Base-by-base conservation (phyloP, 1,140 invertebrate genomes). In the Drosophila ficusphila region DNA sequence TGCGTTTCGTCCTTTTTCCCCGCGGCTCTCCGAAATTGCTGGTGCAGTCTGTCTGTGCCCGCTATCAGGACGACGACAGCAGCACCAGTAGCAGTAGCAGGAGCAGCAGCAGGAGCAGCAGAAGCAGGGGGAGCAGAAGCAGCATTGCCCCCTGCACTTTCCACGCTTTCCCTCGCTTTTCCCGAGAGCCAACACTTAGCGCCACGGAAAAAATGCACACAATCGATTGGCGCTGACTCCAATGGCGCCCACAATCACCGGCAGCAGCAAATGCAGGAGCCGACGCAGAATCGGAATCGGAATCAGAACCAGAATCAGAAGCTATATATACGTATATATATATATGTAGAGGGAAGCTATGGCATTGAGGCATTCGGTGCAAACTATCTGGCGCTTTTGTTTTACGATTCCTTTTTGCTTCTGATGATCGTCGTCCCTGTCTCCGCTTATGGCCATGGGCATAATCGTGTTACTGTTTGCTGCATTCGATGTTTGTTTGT, bases 331-430 rank as follows among this genome's bases (percentile, higher is more conserved):
- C n/a, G n/a, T n/a, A n/a, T n/a, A n/a, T n/a, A n/a, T n/a, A n/a
- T n/a, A n/a, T n/a, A n/a, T n/a, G n/a, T n/a, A n/a, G n/a, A n/a
- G n/a, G n/a, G n/a, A n/a, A 64, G 47, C 38, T 14, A 25, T 23
- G 25, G 34, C 47, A 49, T 52, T 46, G 52, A 57, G 61, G 44
- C 57, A 57, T 58, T 57, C 62, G 72, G 67, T 86, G 79, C 81
- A 79, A 86, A 85, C 79, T 85, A 85, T 85, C 79, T 88, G 81
- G 85, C 82, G 82, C 81, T 88, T 86, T 86, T 86, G 81, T 86
- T 86, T 86, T 86, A 86, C 82, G 82, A 88, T 86, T 86, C 82
- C 82, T 86, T 86, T 86, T 86, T 88, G 77, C 44, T 54, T 68
- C 86, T 61, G 81, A 81, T 85, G 81, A 85, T 85, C 81, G 82